Evolutionary conservation across 2,797 vertebrate genomes (phyloP).

Genomic region (Smutsia gigantea): DNA sequence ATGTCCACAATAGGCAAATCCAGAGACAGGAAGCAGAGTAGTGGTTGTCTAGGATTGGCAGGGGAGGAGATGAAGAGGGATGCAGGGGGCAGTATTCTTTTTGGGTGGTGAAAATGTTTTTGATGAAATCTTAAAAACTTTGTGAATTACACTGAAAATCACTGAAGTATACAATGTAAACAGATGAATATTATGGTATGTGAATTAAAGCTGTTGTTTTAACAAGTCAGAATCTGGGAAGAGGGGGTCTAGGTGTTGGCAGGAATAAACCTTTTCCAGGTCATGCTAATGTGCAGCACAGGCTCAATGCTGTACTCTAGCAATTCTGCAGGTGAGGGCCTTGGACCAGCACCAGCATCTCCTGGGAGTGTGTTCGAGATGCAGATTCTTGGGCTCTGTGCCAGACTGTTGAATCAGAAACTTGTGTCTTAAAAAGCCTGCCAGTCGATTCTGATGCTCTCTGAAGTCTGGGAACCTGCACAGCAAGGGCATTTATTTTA

Average conservation of each 20-base stretch:
- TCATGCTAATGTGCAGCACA: rapidly evolving
- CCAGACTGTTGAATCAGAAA: neutral
- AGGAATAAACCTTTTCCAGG: neutral
- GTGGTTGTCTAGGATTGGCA: neutral
- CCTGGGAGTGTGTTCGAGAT: neutral
- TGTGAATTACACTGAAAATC: neutral
- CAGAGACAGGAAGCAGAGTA: neutral
- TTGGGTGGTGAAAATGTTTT: neutral
- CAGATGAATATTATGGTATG: neutral
- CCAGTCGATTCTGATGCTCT: neutral
- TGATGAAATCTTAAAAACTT: neutral
- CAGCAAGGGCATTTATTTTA: neutral
- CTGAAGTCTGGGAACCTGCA: neutral
- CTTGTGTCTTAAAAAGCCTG: neutral
- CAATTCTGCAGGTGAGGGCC: neutral
- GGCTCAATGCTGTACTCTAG: neutral
- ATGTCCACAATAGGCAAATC: neutral
- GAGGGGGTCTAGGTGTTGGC: neutral
- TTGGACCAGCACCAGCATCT: neutral
- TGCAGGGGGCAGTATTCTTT: neutral
- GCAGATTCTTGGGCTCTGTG: neutral
- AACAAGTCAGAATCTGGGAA: neutral
- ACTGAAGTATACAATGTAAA: neutral
- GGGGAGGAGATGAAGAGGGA: neutral
- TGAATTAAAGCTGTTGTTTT: neutral